Conservation (phyloP, 2,888 invertebrate genomes). For the Drosophila nigritarsus region DNA sequence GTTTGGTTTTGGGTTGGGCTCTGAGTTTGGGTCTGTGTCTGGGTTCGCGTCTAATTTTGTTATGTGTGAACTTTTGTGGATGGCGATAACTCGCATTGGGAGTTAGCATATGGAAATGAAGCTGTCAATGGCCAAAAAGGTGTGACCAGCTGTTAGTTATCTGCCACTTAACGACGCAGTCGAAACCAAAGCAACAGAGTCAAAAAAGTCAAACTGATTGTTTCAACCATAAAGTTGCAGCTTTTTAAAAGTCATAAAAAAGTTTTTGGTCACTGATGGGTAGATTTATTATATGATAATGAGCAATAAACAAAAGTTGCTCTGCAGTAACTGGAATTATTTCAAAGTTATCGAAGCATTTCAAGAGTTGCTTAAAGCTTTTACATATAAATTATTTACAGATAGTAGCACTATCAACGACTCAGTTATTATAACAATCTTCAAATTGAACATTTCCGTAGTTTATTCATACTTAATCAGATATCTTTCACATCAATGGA, state of each 20-base stretch:
- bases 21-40: constrained; percentile 10
- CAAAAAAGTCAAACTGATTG: constrained; percentile 30
- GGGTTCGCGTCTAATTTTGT: constrained; percentile 50
- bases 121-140: constrained; percentile 57
- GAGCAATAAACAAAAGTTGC: constrained; percentile 2
- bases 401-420: neutral
- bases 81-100: constrained; percentile 47
- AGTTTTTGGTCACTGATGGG: neutral
- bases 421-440: neutral
- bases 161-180: constrained; percentile 28
- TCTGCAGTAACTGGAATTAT: neutral
- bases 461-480: constrained; percentile 25
- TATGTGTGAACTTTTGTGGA: constrained; percentile 66
- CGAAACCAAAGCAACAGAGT: constrained; percentile 16
- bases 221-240: constrained; percentile 24
- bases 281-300: constrained; percentile 28
- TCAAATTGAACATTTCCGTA: constrained; percentile 15
- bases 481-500: constrained; percentile 34
- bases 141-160: constrained; percentile 60
- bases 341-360: neutral
- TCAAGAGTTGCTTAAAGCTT: neutral
- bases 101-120: constrained; percentile 66
- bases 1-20: constrained; percentile 1
- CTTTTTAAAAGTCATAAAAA: constrained; percentile 40
- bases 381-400: neutral